These are phyloP conservation scores for Canis aureus DNA, from an alignment of 2,113 vertebrate species.

Conservation along the genomic window DNA sequence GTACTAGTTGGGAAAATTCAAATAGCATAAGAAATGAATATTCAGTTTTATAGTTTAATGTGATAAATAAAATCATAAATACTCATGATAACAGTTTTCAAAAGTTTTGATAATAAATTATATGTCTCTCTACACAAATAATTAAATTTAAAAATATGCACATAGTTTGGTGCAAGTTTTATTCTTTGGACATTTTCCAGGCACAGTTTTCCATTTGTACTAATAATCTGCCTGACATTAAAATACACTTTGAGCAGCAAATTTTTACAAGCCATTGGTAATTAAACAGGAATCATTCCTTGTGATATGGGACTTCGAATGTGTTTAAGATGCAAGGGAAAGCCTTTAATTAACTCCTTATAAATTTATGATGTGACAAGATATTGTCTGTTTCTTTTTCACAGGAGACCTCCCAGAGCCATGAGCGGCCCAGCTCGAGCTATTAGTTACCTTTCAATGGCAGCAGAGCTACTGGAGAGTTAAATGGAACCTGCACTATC, in stretches of 20 bases:
- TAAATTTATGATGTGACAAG: constrained; percentile 86
- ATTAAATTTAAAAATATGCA: constrained; percentile 49
- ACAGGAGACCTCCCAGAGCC: constrained; percentile 76
- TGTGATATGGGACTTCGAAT: constrained; percentile 70
- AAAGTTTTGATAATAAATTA: constrained; percentile 56
- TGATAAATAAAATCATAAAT: constrained; percentile 3
- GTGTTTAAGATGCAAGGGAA: constrained; percentile 81
- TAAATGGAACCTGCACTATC: constrained; percentile 72
- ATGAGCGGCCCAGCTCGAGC: constrained; percentile 70
- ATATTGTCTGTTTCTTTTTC: constrained; percentile 82
- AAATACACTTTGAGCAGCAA: constrained; percentile 72
- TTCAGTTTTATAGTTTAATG: background rate
- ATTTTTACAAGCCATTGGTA: constrained; percentile 70
- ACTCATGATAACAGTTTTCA: background rate
- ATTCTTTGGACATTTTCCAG: background rate
- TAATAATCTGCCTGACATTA: constrained; percentile 63
- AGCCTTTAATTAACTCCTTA: constrained; percentile 84
- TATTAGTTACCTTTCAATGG: constrained; percentile 82
- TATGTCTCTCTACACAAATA: constrained; percentile 4
- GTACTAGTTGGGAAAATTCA: background rate
- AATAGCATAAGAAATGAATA: background rate
- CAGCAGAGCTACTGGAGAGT: constrained; percentile 74
- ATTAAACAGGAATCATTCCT: constrained; percentile 70
- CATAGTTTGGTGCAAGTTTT: background rate
- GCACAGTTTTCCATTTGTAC: constrained; percentile 52